Evolutionary conservation across 2,888 invertebrate species (phyloP).

Genomic region (Podotricha telesiphe): DNA sequence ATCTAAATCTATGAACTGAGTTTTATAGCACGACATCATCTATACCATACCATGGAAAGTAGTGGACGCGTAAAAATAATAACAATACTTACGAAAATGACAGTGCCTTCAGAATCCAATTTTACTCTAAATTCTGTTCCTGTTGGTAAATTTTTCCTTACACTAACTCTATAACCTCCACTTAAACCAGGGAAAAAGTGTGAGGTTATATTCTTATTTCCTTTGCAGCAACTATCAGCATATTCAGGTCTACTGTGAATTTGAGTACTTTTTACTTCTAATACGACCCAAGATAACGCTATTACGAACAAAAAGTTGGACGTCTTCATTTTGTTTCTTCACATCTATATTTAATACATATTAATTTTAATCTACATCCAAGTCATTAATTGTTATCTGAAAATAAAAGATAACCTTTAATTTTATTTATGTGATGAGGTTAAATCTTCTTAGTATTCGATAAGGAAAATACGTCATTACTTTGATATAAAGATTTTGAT

Average conservation of each 20-base stretch:
- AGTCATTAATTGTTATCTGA: neutral
- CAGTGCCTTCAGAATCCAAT: constrained; percentile 17
- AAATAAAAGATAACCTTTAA: constrained; percentile 2
- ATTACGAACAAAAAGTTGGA: neutral
- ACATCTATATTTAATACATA: neutral
- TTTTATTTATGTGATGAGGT: neutral
- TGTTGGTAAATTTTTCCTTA: neutral
- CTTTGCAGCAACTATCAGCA: neutral
- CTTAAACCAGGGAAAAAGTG: neutral
- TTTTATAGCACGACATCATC: too few relatives aligned
- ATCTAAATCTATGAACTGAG: too few relatives aligned
- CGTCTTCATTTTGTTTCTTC: neutral
- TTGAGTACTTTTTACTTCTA: constrained; percentile 13
- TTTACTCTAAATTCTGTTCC: constrained; percentile 23
- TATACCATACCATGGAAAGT: too few relatives aligned
- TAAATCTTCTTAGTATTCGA: neutral
- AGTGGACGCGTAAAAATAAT: too few relatives aligned
- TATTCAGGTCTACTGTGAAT: constrained; percentile 11
- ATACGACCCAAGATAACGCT: neutral
- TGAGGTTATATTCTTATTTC: constrained; percentile 3
- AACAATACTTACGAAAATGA: constrained; percentile 16
- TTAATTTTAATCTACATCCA: neutral
- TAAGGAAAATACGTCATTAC: neutral
- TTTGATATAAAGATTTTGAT: too few relatives aligned
- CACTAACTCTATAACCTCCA: neutral